Conservation (phyloP, 2,113 vertebrate genomes). For the Taxidea taxus region DNA sequence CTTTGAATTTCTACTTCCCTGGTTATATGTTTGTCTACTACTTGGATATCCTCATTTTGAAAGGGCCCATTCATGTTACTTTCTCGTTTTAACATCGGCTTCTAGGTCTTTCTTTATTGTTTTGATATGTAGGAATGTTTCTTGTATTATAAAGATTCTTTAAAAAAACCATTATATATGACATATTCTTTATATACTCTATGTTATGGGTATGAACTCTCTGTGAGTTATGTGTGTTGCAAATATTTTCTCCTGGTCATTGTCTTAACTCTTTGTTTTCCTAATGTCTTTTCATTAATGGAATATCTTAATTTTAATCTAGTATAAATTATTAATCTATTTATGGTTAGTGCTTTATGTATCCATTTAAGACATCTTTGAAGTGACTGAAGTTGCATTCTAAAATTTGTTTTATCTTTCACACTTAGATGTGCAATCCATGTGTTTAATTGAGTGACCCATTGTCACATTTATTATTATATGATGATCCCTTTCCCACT, state of each 20-base stretch:
- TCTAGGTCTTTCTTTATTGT: not conserved
- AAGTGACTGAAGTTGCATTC: not conserved
- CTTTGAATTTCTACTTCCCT: not conserved
- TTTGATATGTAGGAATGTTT: not conserved
- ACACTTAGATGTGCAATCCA: not conserved
- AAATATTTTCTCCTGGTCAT: not conserved
- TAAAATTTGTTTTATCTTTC: not conserved
- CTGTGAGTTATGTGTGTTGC: not conserved
- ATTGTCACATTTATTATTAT: not conserved
- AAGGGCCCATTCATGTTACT: not conserved
- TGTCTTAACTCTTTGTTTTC: not conserved
- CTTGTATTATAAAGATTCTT: not conserved
- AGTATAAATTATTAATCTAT: not conserved
- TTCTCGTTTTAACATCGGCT: not conserved
- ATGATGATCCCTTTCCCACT: not conserved
- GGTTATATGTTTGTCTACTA: not conserved
- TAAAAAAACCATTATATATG: not conserved
- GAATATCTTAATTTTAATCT: not conserved
- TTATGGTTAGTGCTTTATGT: not conserved
- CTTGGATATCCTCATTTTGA: not conserved
- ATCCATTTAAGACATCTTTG: not conserved
- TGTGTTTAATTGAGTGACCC: not conserved
- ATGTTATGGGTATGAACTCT: not conserved
- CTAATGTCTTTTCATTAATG: not conserved
- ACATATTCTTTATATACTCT: not conserved